Conservation (phyloP, 2,888 invertebrate genomes). For the Balanococcus diminutus region DNA sequence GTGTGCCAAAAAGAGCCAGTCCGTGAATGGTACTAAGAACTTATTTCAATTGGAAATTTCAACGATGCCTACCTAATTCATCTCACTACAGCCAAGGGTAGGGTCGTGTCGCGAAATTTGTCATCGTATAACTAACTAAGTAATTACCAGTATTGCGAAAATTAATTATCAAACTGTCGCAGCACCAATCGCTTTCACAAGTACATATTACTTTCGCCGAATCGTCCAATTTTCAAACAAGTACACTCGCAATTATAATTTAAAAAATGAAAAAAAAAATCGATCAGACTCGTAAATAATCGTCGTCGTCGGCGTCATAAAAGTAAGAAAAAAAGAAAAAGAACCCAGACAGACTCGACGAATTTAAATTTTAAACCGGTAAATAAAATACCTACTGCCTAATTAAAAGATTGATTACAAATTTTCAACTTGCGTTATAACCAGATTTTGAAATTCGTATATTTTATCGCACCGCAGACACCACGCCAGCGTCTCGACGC, state of each 20-base stretch:
- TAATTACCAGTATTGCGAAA: background rate
- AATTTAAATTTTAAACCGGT: conserved; percentile 31
- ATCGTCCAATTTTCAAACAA: background rate
- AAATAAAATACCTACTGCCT: background rate
- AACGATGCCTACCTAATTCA: background rate
- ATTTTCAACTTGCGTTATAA: background rate
- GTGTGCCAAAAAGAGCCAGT: no score
- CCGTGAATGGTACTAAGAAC: no score
- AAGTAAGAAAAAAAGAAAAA: background rate
- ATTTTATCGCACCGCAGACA: background rate
- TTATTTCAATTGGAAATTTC: background rate
- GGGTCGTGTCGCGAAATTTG: background rate
- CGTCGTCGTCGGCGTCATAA: background rate
- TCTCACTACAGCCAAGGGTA: background rate
- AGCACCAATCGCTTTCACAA: background rate
- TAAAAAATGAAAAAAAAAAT: background rate
- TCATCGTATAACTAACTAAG: background rate
- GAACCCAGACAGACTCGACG: background rate
- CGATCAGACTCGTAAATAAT: conserved; percentile 26
- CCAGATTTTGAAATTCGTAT: background rate
- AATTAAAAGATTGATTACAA: background rate
- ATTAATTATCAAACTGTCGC: background rate
- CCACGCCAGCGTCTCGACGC: no score
- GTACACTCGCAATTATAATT: background rate
- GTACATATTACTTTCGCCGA: conserved; percentile 17